These are phyloP conservation scores for Pitangus sulphuratus DNA, from an alignment of 2,797 vertebrate genomes.

Conservation along the genomic window DNA sequence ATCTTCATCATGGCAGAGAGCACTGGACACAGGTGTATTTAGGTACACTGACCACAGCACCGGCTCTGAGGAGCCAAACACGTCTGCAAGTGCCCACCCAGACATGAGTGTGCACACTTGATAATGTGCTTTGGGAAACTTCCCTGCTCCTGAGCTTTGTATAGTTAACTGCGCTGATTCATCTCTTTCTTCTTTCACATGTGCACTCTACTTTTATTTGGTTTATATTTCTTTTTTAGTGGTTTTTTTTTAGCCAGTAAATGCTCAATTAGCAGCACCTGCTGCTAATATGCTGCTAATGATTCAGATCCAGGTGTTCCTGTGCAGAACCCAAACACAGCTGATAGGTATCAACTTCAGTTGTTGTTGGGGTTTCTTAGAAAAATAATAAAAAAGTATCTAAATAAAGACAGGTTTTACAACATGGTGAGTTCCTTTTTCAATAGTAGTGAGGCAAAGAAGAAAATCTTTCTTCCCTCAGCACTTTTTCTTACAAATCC, in stretches of 20 bases:
- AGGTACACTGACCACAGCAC: rapidly evolving
- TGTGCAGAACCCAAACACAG: neutral
- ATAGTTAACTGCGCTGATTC: neutral
- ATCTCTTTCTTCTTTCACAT: neutral
- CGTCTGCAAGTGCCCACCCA: rapidly evolving
- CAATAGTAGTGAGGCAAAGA: neutral
- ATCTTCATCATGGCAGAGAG: neutral
- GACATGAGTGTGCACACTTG: neutral
- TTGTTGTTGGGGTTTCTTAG: neutral
- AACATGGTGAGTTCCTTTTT: neutral
- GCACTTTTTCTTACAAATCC: neutral
- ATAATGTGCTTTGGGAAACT: neutral
- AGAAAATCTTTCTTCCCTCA: neutral
- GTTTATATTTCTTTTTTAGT: neutral
- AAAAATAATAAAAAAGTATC: neutral
- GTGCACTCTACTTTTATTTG: neutral
- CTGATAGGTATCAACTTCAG: neutral
- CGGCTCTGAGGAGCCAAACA: neutral
- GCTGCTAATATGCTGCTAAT: constrained; percentile 27
- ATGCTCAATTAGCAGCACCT: neutral
- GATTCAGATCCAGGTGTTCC: constrained; percentile 5
- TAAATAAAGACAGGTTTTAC: neutral
- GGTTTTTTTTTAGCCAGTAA: neutral
- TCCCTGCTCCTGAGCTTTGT: neutral
- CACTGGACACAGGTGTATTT: neutral